These are phyloP conservation scores for Heteromurus nitidus DNA, from an alignment of 2,888 invertebrate species.

Conservation along the genomic window DNA sequence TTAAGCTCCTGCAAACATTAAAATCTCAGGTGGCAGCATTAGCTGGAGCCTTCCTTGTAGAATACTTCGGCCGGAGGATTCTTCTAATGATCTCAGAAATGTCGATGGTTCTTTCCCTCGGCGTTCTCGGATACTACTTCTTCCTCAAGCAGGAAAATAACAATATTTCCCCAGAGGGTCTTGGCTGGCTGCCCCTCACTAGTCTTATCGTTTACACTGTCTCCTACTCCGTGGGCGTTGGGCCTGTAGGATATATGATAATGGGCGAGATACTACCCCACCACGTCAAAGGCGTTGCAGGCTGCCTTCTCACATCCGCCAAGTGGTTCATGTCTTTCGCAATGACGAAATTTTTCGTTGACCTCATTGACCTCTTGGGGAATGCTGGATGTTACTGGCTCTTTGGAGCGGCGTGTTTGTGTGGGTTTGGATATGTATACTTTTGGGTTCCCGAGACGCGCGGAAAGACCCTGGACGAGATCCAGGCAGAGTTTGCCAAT, in stretches of 20 bases:
- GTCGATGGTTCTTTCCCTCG: slow-evolving; percentile 78
- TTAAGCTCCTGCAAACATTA: slow-evolving; percentile 79
- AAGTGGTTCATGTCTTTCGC: slow-evolving; percentile 72
- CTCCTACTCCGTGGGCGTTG: slow-evolving; percentile 80
- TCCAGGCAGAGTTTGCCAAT: slow-evolving; percentile 60
- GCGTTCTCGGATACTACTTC: slow-evolving; percentile 79
- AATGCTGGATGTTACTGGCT: slow-evolving; percentile 71
- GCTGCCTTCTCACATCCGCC: slow-evolving; percentile 66
- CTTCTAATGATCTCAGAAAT: slow-evolving; percentile 80
- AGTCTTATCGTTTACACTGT: slow-evolving; percentile 81
- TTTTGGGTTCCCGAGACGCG: slow-evolving; percentile 69
- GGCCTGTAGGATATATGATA: slow-evolving; percentile 81
- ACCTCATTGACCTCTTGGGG: slow-evolving; percentile 61
- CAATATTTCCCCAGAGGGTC: slow-evolving; percentile 76
- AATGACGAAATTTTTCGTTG: slow-evolving; percentile 71
- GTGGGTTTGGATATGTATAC: slow-evolving; percentile 64
- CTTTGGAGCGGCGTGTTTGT: slow-evolving; percentile 68
- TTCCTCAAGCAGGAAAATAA: slow-evolving; percentile 77
- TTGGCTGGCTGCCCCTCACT: slow-evolving; percentile 79
- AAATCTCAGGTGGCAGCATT: slow-evolving; percentile 77
- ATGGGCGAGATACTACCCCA: slow-evolving; percentile 72
- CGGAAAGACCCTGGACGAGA: slow-evolving; percentile 66
- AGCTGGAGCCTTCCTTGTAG: slow-evolving; percentile 79
- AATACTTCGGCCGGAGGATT: slow-evolving; percentile 80
- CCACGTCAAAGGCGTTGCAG: slow-evolving; percentile 67